Conservation (phyloP, 2,797 vertebrate genomes). For the Anas flavirostris region DNA sequence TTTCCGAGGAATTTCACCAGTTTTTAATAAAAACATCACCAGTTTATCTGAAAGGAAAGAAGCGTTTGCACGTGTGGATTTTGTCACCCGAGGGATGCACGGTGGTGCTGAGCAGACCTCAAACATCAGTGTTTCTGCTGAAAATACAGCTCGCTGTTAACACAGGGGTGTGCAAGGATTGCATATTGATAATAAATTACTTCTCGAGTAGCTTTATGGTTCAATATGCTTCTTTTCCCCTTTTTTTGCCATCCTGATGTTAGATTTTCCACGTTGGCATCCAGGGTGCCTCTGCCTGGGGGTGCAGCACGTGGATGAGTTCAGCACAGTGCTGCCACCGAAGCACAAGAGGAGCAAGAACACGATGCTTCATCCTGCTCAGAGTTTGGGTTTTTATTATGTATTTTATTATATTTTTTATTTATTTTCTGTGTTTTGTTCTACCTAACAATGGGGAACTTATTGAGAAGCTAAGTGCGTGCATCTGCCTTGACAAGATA, state of each 20-base stretch:
- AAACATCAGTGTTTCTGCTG: neutral
- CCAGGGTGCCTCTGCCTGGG: neutral
- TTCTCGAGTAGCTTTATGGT: neutral
- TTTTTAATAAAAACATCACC: rapidly evolving
- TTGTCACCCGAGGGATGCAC: rapidly evolving
- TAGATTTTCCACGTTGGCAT: neutral
- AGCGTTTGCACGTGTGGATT: neutral
- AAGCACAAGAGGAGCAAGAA: neutral
- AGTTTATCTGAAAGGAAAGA: neutral
- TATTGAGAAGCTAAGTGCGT: neutral
- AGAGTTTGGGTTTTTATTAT: neutral
- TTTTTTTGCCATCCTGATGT: neutral
- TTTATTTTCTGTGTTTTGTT: neutral
- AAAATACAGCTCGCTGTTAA: neutral
- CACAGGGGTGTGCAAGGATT: neutral
- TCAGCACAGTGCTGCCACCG: neutral
- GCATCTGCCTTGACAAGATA: neutral
- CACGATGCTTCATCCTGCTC: rapidly evolving
- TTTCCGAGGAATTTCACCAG: neutral
- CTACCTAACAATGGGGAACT: neutral
- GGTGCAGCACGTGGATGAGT: neutral
- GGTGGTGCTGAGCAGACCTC: neutral
- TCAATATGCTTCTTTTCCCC: neutral
- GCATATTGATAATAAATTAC: neutral
- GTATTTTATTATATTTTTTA: neutral